A percentile compares a stretch with the other conserved stretches of the same genome.
Evolutionary conservation across 2,797 vertebrate species (phyloP).

Genomic region (Margarornis squamiger): DNA sequence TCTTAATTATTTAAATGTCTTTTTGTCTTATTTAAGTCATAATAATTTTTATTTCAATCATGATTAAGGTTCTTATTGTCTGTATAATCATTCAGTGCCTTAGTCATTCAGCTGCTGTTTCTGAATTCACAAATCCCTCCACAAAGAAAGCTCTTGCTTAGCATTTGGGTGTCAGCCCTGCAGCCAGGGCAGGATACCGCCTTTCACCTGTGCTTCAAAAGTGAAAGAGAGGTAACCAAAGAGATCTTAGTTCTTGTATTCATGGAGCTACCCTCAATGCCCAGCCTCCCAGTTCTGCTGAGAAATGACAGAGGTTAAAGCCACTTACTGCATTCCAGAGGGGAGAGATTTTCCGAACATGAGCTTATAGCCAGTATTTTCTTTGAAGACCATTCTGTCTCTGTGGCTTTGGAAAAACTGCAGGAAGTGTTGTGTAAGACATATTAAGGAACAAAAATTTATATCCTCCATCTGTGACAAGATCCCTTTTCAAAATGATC

Average conservation of each 20-base stretch:
- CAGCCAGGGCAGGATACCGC: fast-evolving
- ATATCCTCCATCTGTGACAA: background rate
- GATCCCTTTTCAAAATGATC: background rate
- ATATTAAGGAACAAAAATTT: background rate
- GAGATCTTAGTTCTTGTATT: background rate
- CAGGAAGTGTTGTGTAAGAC: background rate
- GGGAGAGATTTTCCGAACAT: background rate
- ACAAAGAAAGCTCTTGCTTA: background rate
- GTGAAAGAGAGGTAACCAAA: background rate
- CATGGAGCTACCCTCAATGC: background rate
- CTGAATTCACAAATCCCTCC: background rate
- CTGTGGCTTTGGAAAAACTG: background rate
- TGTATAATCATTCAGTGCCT: background rate
- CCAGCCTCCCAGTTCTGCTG: background rate
- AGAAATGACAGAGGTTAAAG: background rate
- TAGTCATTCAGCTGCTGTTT: background rate
- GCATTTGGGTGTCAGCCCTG: background rate
- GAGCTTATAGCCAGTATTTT: background rate
- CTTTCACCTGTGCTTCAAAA: background rate
- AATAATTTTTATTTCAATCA: conserved; percentile 37
- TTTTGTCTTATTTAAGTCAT: conserved; percentile 43
- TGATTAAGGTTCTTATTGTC: background rate
- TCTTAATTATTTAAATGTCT: conserved; percentile 36
- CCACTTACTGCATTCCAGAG: background rate
- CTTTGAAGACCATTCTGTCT: background rate